These are phyloP conservation scores for Tiliacea aurago DNA, from an alignment of 2,888 invertebrate species.

Conservation along the genomic window DNA sequence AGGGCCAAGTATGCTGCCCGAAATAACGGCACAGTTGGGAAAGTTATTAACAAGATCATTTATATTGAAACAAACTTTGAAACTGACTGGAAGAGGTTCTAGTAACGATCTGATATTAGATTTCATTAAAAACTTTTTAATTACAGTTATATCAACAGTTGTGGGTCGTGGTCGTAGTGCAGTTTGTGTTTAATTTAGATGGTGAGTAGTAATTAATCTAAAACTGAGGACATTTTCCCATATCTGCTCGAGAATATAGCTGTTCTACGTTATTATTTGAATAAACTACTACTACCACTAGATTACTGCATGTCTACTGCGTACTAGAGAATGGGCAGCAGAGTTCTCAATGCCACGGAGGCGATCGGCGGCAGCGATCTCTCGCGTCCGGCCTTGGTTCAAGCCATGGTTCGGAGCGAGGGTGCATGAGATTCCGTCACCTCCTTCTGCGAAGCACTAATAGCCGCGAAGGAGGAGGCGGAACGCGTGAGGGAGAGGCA, in stretches of 20 bases:
- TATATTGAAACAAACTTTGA: conserved; percentile 68
- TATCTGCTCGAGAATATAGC: not conserved
- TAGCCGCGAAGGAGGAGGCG: too few relatives aligned
- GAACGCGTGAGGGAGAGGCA: too few relatives aligned
- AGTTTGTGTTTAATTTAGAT: conserved; percentile 17
- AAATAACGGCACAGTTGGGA: conserved; percentile 60
- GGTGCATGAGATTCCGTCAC: too few relatives aligned
- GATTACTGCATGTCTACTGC: too few relatives aligned
- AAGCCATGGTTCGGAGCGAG: too few relatives aligned
- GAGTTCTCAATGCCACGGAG: too few relatives aligned
- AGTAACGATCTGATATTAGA: conserved; percentile 64
- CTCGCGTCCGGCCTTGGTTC: too few relatives aligned
- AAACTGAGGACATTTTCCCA: conserved; percentile 7
- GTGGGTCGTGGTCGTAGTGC: conserved; percentile 11
- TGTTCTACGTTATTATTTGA: too few relatives aligned
- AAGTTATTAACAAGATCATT: conserved; percentile 70
- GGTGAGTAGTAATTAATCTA: conserved; percentile 13
- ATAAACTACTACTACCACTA: too few relatives aligned
- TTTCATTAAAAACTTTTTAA: conserved; percentile 67
- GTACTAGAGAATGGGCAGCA: too few relatives aligned
- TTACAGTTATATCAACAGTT: conserved; percentile 50
- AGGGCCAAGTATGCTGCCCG: conserved; percentile 46
- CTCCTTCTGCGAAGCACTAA: too few relatives aligned
- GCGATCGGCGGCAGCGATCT: too few relatives aligned
- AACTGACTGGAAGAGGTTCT: conserved; percentile 58